Percentiles rank a stretch among this genome's conserved stretches.
These are phyloP conservation scores for Podargus strigoides DNA, from an alignment of 2,797 vertebrate species.

Conservation along the genomic window DNA sequence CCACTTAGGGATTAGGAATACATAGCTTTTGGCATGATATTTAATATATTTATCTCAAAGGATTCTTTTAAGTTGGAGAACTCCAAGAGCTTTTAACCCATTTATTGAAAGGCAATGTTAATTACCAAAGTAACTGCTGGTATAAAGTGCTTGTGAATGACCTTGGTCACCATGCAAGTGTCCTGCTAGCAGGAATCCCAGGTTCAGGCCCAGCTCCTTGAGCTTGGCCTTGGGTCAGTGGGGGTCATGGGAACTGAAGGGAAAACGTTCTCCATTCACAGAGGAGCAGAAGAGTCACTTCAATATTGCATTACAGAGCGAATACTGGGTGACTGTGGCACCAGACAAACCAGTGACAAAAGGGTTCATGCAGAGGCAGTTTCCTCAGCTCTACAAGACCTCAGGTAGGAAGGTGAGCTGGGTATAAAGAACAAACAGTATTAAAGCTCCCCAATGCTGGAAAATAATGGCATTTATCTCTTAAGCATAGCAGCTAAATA, in stretches of 20 bases:
- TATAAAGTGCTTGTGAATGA: not conserved
- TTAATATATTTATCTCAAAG: not conserved
- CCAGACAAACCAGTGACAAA: not conserved
- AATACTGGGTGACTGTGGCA: not conserved
- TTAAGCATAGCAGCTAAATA: not conserved
- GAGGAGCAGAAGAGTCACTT: not conserved
- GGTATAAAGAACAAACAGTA: not conserved
- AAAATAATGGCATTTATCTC: not conserved
- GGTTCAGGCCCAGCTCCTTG: not conserved
- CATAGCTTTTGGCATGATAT: not conserved
- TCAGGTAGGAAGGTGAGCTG: not conserved
- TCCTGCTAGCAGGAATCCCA: not conserved
- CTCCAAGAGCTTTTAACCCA: not conserved
- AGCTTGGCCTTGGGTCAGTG: not conserved
- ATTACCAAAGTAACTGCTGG: not conserved
- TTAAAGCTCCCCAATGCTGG: not conserved
- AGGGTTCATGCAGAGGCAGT: not conserved
- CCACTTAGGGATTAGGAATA: not conserved
- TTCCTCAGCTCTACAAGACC: not conserved
- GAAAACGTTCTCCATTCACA: not conserved
- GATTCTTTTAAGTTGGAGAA: not conserved
- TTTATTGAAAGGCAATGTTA: not conserved
- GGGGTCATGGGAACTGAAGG: not conserved
- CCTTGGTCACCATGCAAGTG: fast-evolving
- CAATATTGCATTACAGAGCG: not conserved